Conservation (phyloP, 2,888 invertebrate genomes). For the Slavum lentiscoides region DNA sequence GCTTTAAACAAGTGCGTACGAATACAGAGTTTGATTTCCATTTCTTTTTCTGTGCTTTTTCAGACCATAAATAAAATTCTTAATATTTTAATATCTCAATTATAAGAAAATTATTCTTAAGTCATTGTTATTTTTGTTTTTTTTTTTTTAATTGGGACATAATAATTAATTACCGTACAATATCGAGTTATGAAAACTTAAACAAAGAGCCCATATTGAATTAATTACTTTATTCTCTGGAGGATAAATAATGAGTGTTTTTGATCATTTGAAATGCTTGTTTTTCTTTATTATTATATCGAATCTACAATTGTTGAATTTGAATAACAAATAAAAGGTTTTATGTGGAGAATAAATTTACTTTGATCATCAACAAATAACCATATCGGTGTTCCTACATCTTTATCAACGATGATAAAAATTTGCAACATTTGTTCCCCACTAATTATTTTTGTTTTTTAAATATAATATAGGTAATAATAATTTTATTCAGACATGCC, state of each 20-base stretch:
- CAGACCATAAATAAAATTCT: not conserved
- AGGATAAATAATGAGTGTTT: not conserved
- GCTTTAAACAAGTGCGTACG: conserved; percentile 78
- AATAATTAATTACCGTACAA: conserved; percentile 16
- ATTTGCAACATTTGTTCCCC: too few relatives aligned
- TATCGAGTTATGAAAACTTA: not conserved
- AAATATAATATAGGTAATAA: too few relatives aligned
- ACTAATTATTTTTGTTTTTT: too few relatives aligned
- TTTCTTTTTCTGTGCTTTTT: not conserved
- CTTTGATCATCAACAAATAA: not conserved
- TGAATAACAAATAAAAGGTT: not conserved
- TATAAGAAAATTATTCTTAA: conserved; percentile 9
- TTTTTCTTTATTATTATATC: not conserved
- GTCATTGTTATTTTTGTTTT: not conserved
- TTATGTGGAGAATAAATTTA: not conserved
- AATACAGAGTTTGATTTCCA: not conserved
- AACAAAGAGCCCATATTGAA: conserved; percentile 14
- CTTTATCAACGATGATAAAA: too few relatives aligned
- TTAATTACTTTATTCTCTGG: conserved; percentile 7
- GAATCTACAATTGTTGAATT: not conserved
- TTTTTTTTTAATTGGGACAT: not conserved
- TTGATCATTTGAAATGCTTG: not conserved
- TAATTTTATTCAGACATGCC: too few relatives aligned
- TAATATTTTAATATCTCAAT: not conserved
- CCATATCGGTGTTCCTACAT: too few relatives aligned